Evolutionary conservation across 1,140 invertebrate genomes (phyloP).

Genomic region (Danaus melanippus): DNA sequence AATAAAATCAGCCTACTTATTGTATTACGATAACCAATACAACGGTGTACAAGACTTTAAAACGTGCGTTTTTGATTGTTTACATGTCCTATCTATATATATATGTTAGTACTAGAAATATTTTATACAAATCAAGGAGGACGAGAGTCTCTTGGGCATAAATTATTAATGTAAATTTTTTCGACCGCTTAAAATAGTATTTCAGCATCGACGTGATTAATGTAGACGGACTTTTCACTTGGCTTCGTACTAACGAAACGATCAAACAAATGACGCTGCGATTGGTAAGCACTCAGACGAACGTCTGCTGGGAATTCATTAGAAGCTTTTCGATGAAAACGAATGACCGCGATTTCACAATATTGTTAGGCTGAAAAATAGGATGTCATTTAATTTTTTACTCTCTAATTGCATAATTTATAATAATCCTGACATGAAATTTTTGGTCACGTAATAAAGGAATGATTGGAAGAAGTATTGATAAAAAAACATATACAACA

Average conservation of each 20-base stretch:
- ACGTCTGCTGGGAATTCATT: slow-evolving; percentile 60
- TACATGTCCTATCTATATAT: too few relatives aligned
- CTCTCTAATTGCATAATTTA: slow-evolving; percentile 23
- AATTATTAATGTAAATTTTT: slow-evolving; percentile 71
- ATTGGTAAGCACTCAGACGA: slow-evolving; percentile 55
- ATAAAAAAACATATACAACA: slow-evolving; percentile 30
- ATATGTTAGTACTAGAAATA: too few relatives aligned
- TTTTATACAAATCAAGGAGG: slow-evolving; percentile 39
- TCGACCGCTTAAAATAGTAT: slow-evolving; percentile 64
- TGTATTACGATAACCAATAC: too few relatives aligned
- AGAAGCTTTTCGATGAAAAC: slow-evolving; percentile 41
- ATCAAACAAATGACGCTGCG: slow-evolving; percentile 63
- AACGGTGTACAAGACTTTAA: too few relatives aligned
- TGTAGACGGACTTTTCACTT: slow-evolving; percentile 66
- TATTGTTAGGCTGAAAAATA: slow-evolving; percentile 39
- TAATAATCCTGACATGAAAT: slow-evolving; percentile 31
- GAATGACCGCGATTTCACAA: slow-evolving; percentile 42
- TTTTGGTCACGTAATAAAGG: slow-evolving; percentile 43
- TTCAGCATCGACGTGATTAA: slow-evolving; percentile 67
- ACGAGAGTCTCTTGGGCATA: slow-evolving; percentile 51
- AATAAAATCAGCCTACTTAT: too few relatives aligned
- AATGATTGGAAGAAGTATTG: slow-evolving; percentile 25
- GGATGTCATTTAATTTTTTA: slow-evolving; percentile 29
- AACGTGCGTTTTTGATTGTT: too few relatives aligned
- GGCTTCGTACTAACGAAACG: slow-evolving; percentile 57